These are phyloP conservation scores for Lepidocolaptes lacrymiger DNA, from an alignment of 2,797 vertebrate species.

Conservation along the genomic window DNA sequence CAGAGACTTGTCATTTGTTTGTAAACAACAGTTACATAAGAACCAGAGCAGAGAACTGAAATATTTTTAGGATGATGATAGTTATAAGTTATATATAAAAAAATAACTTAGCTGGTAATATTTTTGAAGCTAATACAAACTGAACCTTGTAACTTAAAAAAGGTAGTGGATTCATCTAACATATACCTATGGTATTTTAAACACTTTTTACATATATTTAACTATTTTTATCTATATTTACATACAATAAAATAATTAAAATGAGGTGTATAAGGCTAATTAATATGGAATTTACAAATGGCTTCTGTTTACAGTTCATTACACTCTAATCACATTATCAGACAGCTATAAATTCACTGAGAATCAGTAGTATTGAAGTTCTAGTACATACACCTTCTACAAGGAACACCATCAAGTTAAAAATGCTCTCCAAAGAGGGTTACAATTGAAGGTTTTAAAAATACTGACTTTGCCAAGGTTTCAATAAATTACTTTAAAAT, in stretches of 20 bases:
- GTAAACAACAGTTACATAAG: constrained; percentile 18
- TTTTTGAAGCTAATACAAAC: not conserved
- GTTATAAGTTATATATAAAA: not conserved
- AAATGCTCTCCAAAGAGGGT: constrained; percentile 32
- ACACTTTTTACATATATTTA: constrained; percentile 21
- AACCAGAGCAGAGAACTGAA: not conserved
- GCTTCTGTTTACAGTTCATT: constrained; percentile 25
- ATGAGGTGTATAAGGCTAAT: not conserved
- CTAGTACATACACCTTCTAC: constrained; percentile 12
- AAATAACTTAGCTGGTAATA: not conserved
- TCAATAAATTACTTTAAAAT: constrained; percentile 55
- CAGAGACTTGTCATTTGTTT: not conserved
- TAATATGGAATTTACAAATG: constrained; percentile 24
- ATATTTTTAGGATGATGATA: not conserved
- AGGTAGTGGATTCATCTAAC: not conserved
- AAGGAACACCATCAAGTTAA: constrained; percentile 27
- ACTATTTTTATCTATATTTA: constrained; percentile 33
- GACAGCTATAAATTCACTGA: constrained; percentile 13
- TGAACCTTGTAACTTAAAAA: not conserved
- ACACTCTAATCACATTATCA: constrained; percentile 23
- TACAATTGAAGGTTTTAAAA: constrained; percentile 42
- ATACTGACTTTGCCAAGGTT: constrained; percentile 42
- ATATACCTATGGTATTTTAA: not conserved
- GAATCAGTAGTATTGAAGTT: constrained; percentile 46
- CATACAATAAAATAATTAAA: constrained; percentile 29